phyloP scores from a whole-genome alignment of 2,797 vertebrate genomes.

The Schizopygopsis pylzovi region DNA sequence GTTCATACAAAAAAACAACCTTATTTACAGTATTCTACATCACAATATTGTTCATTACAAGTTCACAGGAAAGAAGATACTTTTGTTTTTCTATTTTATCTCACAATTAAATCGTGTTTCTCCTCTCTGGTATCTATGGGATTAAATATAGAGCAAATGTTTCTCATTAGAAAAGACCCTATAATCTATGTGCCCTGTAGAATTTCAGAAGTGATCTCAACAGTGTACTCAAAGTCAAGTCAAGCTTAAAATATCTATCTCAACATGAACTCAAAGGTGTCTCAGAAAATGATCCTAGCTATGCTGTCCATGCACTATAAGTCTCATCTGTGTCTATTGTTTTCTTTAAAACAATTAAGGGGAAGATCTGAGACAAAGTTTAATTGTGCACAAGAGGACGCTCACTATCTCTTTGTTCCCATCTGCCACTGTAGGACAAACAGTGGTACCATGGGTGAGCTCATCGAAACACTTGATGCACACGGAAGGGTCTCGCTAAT shows the following conservation, averaged over 20 bases:
- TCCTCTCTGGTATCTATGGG: not conserved
- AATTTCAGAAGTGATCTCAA: not conserved
- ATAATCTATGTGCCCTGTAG: not conserved
- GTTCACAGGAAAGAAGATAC: not conserved
- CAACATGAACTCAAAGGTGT: not conserved
- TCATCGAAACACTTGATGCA: conserved; percentile 23
- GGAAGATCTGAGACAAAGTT: not conserved
- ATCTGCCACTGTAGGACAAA: conserved; percentile 52
- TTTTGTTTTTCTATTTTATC: not conserved
- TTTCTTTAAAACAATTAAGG: not conserved
- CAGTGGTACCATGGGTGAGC: conserved; percentile 35
- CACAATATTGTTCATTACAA: not conserved
- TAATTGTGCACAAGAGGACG: not conserved
- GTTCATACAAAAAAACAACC: no score
- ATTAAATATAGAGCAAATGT: not conserved
- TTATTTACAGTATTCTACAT: not conserved
- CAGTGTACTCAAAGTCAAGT: not conserved
- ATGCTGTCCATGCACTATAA: not conserved
- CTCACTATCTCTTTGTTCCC: conserved; percentile 43
- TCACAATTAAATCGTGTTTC: not conserved
- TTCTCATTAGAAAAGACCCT: not conserved
- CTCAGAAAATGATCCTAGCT: not conserved
- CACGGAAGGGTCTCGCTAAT: conserved; percentile 52
- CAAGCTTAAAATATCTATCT: not conserved
- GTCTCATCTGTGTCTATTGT: not conserved